Base-by-base conservation (phyloP, 1,140 invertebrate species). In the Atta texana region DNA sequence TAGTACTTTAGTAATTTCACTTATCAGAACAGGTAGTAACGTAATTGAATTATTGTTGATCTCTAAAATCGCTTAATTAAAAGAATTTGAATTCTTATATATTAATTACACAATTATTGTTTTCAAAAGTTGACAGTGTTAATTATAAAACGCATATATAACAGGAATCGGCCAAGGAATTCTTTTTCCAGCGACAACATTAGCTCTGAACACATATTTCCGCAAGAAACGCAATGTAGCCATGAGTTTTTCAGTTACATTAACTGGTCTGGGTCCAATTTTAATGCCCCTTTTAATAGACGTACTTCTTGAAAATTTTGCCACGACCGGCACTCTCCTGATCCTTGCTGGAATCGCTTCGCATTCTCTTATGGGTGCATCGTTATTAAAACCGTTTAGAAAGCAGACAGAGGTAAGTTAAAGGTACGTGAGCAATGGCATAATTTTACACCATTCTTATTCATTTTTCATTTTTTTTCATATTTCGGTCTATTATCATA, bases 191-290 rank as follows among this genome's bases (percentile, higher is more conserved):
- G 89, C 89, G 24, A 89, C 89, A 7, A 91, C 16, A 53, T 95
- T 98, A 75, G 96, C 97, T 4, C 95, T 98, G 5, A 97, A 97
- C 91, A 96, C 96, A 0, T 98, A 97, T 91, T 98, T 98, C 87
- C 96, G 94, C 55, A 94, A 95, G 80, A 96, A 96, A 92, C 96
- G 97, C 72, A 96, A 96, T 59, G 94, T 96, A 39, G 97, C 97
- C 1, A 96, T 97, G 68, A 97, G 97, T 8, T 92, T 97, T 2
- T 96, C 97, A 0, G 96, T 97, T 94, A 97, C 97, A 0, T 95
- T 97, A 16, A 97, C 97, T 53, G 97, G 97, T 24, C 88, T 97
- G 1, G 97, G 97, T 7, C 97, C 97, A 89, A 97, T 97, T 88
- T 87, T 97, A 6, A 97, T 98, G 95, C 97, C 97, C 0, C 96